A percentile compares a stretch with the other conserved stretches of the same genome.
Conservation (phyloP, 92 coral and sea anemone species). For the Heliopora coerulea region DNA sequence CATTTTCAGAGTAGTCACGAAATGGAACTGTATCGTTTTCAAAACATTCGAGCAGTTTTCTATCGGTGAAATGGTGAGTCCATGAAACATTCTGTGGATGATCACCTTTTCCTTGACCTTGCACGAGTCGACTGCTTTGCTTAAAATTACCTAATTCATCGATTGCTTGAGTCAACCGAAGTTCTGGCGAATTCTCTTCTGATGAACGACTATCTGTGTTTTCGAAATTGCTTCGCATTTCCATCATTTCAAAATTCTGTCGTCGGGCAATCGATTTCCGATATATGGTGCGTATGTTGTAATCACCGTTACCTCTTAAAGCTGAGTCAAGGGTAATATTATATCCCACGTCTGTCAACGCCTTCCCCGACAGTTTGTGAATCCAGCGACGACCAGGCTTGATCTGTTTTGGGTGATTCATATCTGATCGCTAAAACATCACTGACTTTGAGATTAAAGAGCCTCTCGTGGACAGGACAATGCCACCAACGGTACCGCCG, state of each 20-base stretch:
- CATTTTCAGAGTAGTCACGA: background rate
- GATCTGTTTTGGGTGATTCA: constrained; percentile 26
- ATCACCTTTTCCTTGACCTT: constrained; percentile 12
- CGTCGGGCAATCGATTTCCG: background rate
- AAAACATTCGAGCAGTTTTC: constrained; percentile 1
- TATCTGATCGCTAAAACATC: constrained; percentile 4
- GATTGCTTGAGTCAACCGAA: constrained; percentile 13
- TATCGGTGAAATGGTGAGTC: constrained; percentile 17
- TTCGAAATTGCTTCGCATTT: background rate
- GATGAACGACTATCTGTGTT: constrained; percentile 16
- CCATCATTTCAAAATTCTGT: constrained; percentile 8
- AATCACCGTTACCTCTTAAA: constrained; percentile 28
- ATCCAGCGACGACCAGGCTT: constrained; percentile 38
- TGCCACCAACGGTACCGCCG: background rate
- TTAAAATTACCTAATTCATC: constrained; percentile 22
- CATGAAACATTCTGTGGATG: constrained; percentile 13
- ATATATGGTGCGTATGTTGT: constrained; percentile 5
- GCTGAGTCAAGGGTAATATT: constrained; percentile 33
- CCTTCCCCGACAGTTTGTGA: constrained; percentile 22
- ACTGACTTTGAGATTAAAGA: background rate
- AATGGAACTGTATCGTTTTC: background rate
- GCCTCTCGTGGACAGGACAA: background rate
- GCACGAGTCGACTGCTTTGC: constrained; percentile 6
- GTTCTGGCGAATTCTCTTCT: background rate
- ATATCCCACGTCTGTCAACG: constrained; percentile 43